Percentiles rank a stretch among this genome's conserved stretches.
These are phyloP conservation scores for Enteromius argenteus DNA, from an alignment of 2,797 vertebrate species.

Conservation along the genomic window DNA sequence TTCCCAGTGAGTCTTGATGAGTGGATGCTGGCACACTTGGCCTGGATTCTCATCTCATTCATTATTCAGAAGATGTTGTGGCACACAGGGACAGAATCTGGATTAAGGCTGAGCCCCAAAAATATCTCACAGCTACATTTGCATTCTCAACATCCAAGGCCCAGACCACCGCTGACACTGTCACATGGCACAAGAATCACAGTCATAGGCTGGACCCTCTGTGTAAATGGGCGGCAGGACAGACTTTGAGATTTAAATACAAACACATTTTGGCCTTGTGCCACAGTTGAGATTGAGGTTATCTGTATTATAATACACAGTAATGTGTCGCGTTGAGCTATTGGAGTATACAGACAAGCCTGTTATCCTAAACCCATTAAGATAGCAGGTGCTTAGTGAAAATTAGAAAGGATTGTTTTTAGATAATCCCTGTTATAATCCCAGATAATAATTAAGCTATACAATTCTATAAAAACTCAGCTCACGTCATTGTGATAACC, in stretches of 20 bases:
- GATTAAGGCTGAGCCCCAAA: slow-evolving; percentile 61
- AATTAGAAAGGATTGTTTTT: slow-evolving; percentile 30
- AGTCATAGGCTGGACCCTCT: not conserved
- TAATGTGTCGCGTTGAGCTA: not conserved
- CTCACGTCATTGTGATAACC: slow-evolving; percentile 6
- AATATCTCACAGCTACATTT: slow-evolving; percentile 54
- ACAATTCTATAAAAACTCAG: not conserved
- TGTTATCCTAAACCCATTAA: slow-evolving; percentile 25
- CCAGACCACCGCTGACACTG: slow-evolving; percentile 35
- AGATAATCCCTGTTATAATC: slow-evolving; percentile 18
- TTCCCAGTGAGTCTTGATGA: slow-evolving; percentile 33
- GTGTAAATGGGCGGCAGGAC: not conserved
- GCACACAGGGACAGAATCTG: slow-evolving; percentile 64
- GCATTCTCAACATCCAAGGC: slow-evolving; percentile 37
- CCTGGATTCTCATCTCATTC: slow-evolving; percentile 62
- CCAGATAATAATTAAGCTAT: slow-evolving; percentile 12
- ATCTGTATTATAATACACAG: not conserved
- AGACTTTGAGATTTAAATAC: slow-evolving; percentile 27
- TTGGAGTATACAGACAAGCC: slow-evolving; percentile 5
- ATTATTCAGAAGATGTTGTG: slow-evolving; percentile 69
- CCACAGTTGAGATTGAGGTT: slow-evolving; percentile 4
- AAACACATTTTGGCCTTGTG: slow-evolving; percentile 9
- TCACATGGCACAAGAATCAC: slow-evolving; percentile 15
- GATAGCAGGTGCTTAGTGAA: slow-evolving; percentile 33
- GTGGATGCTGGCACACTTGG: slow-evolving; percentile 48